Evolutionary conservation across 2,888 invertebrate species (phyloP).

Genomic region (Drosophila prostipennis): DNA sequence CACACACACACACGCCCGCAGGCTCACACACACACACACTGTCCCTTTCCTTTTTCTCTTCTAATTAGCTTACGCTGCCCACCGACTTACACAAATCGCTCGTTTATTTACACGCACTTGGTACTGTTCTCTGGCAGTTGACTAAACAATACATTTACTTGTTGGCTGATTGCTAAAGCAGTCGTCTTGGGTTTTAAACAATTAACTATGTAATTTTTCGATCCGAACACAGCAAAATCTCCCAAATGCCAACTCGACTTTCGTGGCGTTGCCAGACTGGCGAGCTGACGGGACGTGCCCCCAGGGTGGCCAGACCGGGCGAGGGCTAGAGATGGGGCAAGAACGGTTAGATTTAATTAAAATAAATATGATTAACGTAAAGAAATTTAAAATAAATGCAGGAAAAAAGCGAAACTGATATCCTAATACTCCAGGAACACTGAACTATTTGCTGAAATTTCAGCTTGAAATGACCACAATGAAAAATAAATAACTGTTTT

Average conservation of each 20-base stretch:
- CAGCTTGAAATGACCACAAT: too few species aligned
- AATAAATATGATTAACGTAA: too few species aligned
- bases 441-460: too few species aligned
- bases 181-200: conserved; percentile 44
- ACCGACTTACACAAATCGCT: conserved; percentile 39
- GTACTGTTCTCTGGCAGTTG: conserved; percentile 31
- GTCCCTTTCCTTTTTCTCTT: conserved; percentile 27
- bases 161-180: conserved; percentile 27
- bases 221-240: conserved; percentile 32
- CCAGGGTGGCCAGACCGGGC: too few species aligned
- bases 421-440: too few species aligned
- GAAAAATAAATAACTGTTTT: too few species aligned
- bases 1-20: conserved; percentile 13
- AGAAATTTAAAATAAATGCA: too few species aligned
- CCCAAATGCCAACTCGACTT: conserved; percentile 76
- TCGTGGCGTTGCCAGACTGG: too few species aligned
- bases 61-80: conserved; percentile 44
- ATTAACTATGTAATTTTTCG: conserved; percentile 47
- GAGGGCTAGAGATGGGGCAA: too few species aligned
- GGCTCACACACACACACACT: neutral
- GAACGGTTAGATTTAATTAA: too few species aligned
- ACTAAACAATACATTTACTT: conserved; percentile 50
- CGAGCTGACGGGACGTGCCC: too few species aligned
- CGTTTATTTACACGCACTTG: conserved; percentile 36
- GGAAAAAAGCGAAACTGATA: too few species aligned